These are phyloP conservation scores for Plodia interpunctella DNA, from an alignment of 1,140 invertebrate species.

Conservation along the genomic window DNA sequence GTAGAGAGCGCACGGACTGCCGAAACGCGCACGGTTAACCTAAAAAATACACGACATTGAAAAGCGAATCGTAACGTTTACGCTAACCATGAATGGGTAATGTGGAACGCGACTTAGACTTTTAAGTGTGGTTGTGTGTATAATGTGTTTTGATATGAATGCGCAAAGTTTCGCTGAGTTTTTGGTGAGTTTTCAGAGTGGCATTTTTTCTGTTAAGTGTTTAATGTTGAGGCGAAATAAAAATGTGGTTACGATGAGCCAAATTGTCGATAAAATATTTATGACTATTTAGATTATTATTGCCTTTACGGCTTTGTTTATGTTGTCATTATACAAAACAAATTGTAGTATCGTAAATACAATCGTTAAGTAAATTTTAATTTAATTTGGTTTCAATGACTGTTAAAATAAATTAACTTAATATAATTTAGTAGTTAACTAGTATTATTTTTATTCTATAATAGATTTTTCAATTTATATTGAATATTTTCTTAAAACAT, in stretches of 20 bases:
- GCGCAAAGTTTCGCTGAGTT: slow-evolving; percentile 50
- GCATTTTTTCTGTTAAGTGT: slow-evolving; percentile 1
- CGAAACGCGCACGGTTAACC: slow-evolving; percentile 20
- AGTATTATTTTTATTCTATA: too few species aligned
- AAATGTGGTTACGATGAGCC: background rate
- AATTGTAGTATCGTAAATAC: too few species aligned
- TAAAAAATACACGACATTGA: slow-evolving; percentile 34
- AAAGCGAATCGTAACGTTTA: slow-evolving; percentile 18
- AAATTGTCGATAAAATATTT: slow-evolving; percentile 4
- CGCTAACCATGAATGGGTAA: slow-evolving; percentile 21
- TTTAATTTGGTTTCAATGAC: too few species aligned
- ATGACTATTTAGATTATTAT: background rate
- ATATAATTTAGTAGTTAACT: too few species aligned
- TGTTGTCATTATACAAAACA: background rate
- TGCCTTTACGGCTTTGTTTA: background rate
- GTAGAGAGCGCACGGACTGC: slow-evolving; percentile 34
- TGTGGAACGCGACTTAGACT: background rate
- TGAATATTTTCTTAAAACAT: too few species aligned
- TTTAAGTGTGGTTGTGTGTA: slow-evolving; percentile 44
- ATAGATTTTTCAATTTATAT: too few species aligned
- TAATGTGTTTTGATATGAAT: slow-evolving; percentile 53
- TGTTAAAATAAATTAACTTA: too few species aligned
- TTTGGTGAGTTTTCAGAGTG: slow-evolving; percentile 49
- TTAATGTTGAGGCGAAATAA: background rate
- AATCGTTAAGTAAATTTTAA: too few species aligned